These are phyloP conservation scores for Rhinolophus ferrumequinum DNA, from an alignment of 2,113 vertebrate species.

Conservation along the genomic window DNA sequence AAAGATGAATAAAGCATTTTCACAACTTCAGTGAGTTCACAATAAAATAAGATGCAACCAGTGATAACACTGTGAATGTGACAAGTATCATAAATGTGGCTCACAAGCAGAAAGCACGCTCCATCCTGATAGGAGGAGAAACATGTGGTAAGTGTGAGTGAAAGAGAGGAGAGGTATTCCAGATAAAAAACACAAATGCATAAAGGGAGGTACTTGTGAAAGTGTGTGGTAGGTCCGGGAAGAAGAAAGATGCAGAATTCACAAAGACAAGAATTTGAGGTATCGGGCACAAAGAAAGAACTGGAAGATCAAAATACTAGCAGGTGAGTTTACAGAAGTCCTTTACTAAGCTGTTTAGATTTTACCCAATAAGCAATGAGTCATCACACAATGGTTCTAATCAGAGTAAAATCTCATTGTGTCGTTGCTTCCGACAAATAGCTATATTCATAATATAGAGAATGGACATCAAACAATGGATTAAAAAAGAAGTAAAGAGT, in stretches of 20 bases:
- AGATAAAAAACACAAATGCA: not conserved
- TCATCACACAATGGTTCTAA: not conserved
- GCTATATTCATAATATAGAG: not conserved
- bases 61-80: not conserved
- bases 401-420: not conserved
- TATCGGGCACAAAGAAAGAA: not conserved
- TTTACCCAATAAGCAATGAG: not conserved
- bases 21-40: not conserved
- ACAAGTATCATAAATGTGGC: not conserved
- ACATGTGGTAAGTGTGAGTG: not conserved
- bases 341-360: not conserved
- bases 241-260: not conserved
- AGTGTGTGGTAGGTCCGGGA: not conserved
- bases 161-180: not conserved
- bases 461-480: not conserved
- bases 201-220: not conserved
- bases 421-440: conserved; percentile 2
- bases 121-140: not conserved
- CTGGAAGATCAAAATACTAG: not conserved
- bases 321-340: not conserved
- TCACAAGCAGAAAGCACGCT: not conserved
- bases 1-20: not conserved
- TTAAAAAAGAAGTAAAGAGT: not conserved
- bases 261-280: not conserved
- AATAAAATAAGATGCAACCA: not conserved